Percentiles rank a stretch among this genome's conserved stretches.
These are phyloP conservation scores for Psittacula cyanocephala DNA, from an alignment of 2,113 vertebrate species.

Conservation along the genomic window DNA sequence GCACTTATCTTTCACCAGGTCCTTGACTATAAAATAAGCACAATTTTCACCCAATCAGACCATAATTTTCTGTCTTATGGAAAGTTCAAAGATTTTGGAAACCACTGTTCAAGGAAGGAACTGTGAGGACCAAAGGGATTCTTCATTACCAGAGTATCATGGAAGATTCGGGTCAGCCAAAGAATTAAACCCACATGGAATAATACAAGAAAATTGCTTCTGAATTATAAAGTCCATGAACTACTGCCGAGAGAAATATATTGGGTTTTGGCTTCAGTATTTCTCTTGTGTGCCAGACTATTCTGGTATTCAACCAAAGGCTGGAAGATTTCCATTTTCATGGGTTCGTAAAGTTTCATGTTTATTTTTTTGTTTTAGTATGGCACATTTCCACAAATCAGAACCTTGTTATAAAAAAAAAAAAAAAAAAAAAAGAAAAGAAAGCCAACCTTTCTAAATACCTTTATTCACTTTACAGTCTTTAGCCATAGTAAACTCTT, in stretches of 20 bases:
- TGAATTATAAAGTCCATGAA: neutral
- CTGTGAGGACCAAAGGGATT: neutral
- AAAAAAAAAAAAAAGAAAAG: neutral
- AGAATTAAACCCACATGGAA: neutral
- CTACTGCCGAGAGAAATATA: neutral
- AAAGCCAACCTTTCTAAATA: neutral
- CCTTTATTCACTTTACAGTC: neutral
- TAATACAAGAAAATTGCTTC: neutral
- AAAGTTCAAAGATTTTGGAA: neutral
- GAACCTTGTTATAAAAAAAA: neutral
- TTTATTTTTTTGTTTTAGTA: neutral
- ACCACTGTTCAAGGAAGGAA: rapidly evolving
- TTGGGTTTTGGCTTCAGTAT: neutral
- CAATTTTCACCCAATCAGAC: neutral
- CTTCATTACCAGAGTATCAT: neutral
- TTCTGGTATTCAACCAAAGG: neutral
- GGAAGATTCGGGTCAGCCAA: neutral
- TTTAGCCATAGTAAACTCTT: neutral
- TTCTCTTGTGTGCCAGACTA: neutral
- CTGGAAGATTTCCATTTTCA: neutral
- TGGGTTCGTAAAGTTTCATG: neutral
- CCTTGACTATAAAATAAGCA: neutral
- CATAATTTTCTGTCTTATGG: neutral
- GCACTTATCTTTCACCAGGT: neutral
- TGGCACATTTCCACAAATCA: neutral